Evolutionary conservation across 2,797 vertebrate species (phyloP).

Genomic region (Rhinichthys osculus): DNA sequence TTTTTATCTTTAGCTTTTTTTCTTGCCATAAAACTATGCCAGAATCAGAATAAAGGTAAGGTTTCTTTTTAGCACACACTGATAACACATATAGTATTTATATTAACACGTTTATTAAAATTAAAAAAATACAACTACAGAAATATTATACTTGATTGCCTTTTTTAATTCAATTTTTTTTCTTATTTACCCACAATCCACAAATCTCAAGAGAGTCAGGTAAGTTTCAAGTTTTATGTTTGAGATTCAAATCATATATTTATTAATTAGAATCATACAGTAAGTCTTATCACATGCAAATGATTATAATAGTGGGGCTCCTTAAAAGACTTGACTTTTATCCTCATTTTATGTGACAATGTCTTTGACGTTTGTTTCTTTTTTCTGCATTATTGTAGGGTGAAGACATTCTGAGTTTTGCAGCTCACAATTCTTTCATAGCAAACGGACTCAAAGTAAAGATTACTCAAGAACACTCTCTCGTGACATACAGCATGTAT

Average conservation of each 20-base stretch:
- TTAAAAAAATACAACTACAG: neutral
- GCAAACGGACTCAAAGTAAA: neutral
- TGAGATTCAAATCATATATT: neutral
- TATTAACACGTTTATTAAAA: neutral
- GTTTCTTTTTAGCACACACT: neutral
- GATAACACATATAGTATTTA: neutral
- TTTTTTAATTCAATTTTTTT: neutral
- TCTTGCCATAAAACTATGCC: neutral
- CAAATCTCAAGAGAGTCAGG: constrained; percentile 3
- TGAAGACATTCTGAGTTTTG: neutral
- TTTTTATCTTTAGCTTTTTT: neutral
- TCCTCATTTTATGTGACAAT: neutral
- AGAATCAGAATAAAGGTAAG: neutral
- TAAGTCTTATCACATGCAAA: neutral
- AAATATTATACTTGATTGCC: neutral
- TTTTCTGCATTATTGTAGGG: neutral
- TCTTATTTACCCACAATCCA: neutral
- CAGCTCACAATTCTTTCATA: neutral
- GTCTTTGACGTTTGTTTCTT: neutral
- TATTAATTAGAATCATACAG: neutral
- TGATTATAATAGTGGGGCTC: neutral
- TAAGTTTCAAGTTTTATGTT: neutral
- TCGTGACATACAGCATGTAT: neutral
- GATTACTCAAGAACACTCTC: neutral
- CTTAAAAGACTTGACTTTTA: neutral